These are phyloP conservation scores for Aculops lycopersici DNA, from an alignment of 1,140 invertebrate species.

Conservation along the genomic window DNA sequence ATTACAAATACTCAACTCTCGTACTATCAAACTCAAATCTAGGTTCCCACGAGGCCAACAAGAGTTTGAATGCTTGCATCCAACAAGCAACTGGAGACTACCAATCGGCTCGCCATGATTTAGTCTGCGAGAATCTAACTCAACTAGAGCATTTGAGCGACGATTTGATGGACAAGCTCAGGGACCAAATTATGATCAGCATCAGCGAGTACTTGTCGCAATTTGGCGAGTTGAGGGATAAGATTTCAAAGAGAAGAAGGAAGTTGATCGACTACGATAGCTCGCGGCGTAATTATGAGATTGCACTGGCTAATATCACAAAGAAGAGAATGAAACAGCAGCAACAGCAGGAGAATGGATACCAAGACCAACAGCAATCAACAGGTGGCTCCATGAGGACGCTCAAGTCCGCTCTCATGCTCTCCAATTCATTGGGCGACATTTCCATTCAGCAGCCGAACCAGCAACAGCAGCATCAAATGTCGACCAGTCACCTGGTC, in stretches of 20 bases:
- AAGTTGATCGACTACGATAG: conserved; percentile 93
- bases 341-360: no score
- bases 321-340: conserved; percentile 22
- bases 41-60: not conserved
- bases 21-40: not conserved
- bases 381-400: not conserved
- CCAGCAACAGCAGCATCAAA: not conserved
- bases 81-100: not conserved
- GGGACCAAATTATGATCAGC: not conserved
- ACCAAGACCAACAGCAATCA: no score
- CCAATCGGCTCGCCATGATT: not conserved
- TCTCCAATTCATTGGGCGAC: no score
- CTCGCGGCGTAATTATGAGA: conserved; percentile 68
- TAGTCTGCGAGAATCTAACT: not conserved
- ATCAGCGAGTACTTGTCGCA: not conserved
- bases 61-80: not conserved
- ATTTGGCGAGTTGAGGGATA: conserved; percentile 35
- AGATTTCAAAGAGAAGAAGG: conserved; percentile 72
- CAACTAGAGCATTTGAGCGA: not conserved
- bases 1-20: not conserved
- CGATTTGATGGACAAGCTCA: not conserved
- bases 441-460: no score
- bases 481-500: not conserved
- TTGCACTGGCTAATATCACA: conserved; percentile 42
- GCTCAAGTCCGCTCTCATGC: no score